Percentiles rank a stretch among this genome's conserved stretches.
Conservation (phyloP, 2,797 vertebrate genomes). For the Synanceia verrucosa region DNA sequence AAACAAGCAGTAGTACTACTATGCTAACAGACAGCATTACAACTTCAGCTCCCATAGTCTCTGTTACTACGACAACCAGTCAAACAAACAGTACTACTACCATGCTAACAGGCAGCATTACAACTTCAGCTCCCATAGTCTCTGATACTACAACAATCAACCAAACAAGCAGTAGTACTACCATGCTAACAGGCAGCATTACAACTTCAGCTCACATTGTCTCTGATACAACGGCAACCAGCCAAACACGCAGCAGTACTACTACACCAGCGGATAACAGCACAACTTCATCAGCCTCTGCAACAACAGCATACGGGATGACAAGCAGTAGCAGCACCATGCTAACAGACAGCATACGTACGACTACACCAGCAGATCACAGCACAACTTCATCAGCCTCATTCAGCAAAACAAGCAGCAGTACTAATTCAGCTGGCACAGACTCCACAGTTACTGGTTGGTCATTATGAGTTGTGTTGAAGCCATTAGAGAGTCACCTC, state of each 20-base stretch:
- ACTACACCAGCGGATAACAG: neutral
- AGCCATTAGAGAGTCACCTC: neutral
- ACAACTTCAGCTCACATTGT: neutral
- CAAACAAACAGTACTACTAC: neutral
- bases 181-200: no score
- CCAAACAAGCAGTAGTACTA: neutral
- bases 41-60: neutral
- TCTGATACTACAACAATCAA: neutral
- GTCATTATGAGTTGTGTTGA: neutral
- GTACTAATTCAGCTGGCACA: neutral
- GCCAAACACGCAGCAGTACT: neutral
- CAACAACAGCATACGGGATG: neutral
- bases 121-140: neutral
- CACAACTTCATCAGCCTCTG: neutral
- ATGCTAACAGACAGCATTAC: no score
- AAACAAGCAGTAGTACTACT: neutral
- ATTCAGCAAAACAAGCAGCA: neutral
- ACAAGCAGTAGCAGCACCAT: neutral
- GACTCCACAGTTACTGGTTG: slow-evolving; percentile 22
- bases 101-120: no score
- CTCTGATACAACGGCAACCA: neutral
- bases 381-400: neutral
- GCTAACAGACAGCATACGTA: no score
- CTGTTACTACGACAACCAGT: neutral
- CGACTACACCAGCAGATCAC: no score